Evolutionary conservation across 2,113 vertebrate genomes (phyloP).

Genomic region (Diadophis punctatus): DNA sequence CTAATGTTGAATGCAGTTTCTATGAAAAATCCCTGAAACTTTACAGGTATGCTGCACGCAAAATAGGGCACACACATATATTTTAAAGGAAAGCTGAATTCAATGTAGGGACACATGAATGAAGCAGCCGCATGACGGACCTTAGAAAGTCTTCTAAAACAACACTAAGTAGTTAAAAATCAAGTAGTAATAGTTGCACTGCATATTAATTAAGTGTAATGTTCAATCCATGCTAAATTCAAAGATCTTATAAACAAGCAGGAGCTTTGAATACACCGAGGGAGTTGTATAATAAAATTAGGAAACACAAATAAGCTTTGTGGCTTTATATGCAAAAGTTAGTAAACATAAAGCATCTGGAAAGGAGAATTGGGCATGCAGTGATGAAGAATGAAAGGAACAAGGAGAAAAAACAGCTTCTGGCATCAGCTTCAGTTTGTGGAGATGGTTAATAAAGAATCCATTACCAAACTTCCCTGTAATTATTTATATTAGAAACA

Average conservation of each 20-base stretch:
- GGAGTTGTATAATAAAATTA: slow-evolving; percentile 32
- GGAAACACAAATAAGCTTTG: slow-evolving; percentile 37
- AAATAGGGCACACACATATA: neutral
- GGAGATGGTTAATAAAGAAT: slow-evolving; percentile 80
- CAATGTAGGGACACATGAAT: neutral
- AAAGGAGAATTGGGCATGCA: slow-evolving; percentile 60
- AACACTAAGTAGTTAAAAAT: neutral
- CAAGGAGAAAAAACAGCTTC: slow-evolving; percentile 83
- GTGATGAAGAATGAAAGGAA: slow-evolving; percentile 53
- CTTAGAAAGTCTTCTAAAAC: slow-evolving; percentile 13
- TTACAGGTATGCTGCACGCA: neutral
- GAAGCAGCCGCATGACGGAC: neutral
- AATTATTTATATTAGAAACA: slow-evolving; percentile 59
- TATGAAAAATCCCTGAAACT: neutral
- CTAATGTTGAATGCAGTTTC: neutral
- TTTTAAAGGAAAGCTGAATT: neutral
- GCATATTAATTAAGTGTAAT: slow-evolving; percentile 39
- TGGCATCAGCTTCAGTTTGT: slow-evolving; percentile 97
- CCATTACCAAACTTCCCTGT: slow-evolving; percentile 45
- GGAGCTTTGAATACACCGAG: slow-evolving; percentile 30
- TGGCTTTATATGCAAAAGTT: slow-evolving; percentile 42
- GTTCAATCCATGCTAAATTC: slow-evolving; percentile 3
- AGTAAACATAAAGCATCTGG: slow-evolving; percentile 57
- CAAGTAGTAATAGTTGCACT: slow-evolving; percentile 17
- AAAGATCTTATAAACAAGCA: slow-evolving; percentile 29